Evolutionary conservation across 2,888 invertebrate species (phyloP).

Genomic region (Scaptomyza reducta): DNA sequence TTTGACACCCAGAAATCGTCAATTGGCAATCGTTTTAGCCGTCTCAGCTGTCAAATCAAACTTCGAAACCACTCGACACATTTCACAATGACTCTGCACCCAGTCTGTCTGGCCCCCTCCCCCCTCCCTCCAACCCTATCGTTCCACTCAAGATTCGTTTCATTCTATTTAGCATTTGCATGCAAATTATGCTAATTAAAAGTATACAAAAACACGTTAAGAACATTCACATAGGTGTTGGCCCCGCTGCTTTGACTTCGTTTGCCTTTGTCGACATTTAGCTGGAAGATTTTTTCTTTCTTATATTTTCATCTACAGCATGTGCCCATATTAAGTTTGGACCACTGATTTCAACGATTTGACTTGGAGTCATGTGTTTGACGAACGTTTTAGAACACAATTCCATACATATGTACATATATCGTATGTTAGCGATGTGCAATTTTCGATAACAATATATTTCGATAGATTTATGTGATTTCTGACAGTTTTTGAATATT

Average conservation of each 20-base stretch:
- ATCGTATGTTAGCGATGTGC: not conserved
- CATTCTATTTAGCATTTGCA: constrained; percentile 74
- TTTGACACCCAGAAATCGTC: constrained; percentile 69
- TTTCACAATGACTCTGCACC: constrained; percentile 54
- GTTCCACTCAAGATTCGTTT: constrained; percentile 6
- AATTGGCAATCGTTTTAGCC: constrained; percentile 11
- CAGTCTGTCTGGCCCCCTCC: not conserved
- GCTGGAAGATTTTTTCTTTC: constrained; percentile 36
- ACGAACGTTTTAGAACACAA: no score
- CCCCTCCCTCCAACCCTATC: not conserved
- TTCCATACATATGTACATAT: not conserved
- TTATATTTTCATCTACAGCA: constrained; percentile 11
- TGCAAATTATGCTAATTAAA: constrained; percentile 76
- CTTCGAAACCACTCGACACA: constrained; percentile 62
- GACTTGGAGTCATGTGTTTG: not conserved
- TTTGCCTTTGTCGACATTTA: constrained; percentile 23
- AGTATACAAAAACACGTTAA: constrained; percentile 74
- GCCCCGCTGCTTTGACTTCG: constrained; percentile 16
- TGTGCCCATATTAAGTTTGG: constrained; percentile 45
- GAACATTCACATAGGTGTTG: constrained; percentile 66
- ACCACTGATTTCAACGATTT: constrained; percentile 4
- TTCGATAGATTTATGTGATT: no score
- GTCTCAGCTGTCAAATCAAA: constrained; percentile 69
- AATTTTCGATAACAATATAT: not conserved
- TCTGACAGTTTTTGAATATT: no score